These are phyloP conservation scores for Acanthococcus lagerstroemiae DNA, from an alignment of 2,888 invertebrate species.

Conservation along the genomic window DNA sequence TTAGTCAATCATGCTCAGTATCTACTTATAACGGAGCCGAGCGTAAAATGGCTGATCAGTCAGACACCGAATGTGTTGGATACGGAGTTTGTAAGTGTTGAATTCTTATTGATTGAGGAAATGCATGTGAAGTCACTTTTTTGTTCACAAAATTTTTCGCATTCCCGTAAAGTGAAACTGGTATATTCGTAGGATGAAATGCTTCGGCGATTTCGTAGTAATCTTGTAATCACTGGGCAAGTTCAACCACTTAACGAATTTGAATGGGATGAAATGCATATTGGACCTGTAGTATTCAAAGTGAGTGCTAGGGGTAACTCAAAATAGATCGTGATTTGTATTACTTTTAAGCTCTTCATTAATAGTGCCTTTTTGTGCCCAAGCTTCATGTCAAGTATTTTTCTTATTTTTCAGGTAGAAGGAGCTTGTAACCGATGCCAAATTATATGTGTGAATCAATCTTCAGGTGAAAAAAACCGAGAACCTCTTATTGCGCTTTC, in stretches of 20 bases:
- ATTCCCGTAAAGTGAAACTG: no score
- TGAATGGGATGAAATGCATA: constrained; percentile 53
- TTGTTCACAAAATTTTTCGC: no score
- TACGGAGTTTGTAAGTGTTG: no score
- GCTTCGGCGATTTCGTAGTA: constrained; percentile 76
- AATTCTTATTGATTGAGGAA: no score
- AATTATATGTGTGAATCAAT: constrained; percentile 91
- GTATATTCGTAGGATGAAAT: constrained; percentile 53
- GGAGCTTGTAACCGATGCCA: constrained; percentile 83
- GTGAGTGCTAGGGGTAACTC: no score
- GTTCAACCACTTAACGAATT: constrained; percentile 66
- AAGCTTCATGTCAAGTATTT: not conserved
- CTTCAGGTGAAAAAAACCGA: constrained; percentile 64
- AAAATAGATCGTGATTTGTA: not conserved
- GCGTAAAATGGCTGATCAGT: constrained; percentile 66
- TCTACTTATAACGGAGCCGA: constrained; percentile 66
- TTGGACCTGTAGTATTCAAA: constrained; percentile 56
- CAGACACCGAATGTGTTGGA: no score
- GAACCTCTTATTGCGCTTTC: constrained; percentile 70
- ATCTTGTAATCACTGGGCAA: constrained; percentile 66
- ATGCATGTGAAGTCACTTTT: no score
- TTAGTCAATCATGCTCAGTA: constrained; percentile 78
- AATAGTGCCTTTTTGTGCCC: not conserved
- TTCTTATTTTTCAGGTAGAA: constrained; percentile 50
- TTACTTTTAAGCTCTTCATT: not conserved